Evolutionary conservation across 2,888 invertebrate species (phyloP), one percentile per base, ranked within the genome.

Genomic region (Torymus auratus): DNA sequence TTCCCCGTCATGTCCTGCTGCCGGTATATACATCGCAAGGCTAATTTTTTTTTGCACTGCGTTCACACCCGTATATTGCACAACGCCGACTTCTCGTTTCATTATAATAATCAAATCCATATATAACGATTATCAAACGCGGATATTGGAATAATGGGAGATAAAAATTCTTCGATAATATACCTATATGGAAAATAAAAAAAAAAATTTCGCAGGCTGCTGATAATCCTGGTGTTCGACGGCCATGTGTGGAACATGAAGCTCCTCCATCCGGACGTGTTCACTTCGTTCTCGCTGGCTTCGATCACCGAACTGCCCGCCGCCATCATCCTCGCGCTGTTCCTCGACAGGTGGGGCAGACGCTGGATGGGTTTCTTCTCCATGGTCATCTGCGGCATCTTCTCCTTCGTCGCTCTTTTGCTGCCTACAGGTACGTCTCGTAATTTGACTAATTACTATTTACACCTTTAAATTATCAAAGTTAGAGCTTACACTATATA

Each of bases 201-300:
- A 20, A 20, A 20, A 20, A 20, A 41, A 41, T 41, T 41, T 77
- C 80, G 50, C 84, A 92, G 92, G 92, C 95, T 96, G 93, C 94
- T 95, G n/a, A 96, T 97, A 75, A 96, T 96, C 0, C 89, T 97
- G 86, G 96, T 96, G 0, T 96, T 97, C 89, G 96, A 97, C 87
- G 96, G 96, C 0, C 97, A 97, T 88, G 96, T 97, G 11, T 93
- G 97, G 89, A 97, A 97, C 88, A 96, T 97, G 15, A 96, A 96
- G 0, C 95, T 96, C 0, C 91, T 97, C 55, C 96, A 96, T 0
- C 91, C 96, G 83, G 94, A 96, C 85, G 94, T 97, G 2, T 97
- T 96, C 90, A 89, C 96, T 72, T 96, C 96, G 0, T 97, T 97
- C 89, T 96, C 96, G 0, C 93, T 96, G 1, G 96, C 97, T 0